Conservation (phyloP, 2,888 invertebrate species). For the Charanyca ferruginea region DNA sequence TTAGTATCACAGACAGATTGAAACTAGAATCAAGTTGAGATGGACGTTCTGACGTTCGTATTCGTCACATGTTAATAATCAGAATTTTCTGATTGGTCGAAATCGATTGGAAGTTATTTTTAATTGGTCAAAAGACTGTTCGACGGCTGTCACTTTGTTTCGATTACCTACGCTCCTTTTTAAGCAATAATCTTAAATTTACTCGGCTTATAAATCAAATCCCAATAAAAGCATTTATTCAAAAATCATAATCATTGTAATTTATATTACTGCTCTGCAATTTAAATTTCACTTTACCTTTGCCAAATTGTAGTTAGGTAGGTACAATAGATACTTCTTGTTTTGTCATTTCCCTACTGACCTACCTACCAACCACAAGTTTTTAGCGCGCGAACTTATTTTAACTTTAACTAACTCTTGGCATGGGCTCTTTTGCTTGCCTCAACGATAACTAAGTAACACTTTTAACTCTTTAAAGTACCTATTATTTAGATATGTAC, state of each 20-base stretch:
- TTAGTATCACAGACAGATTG: slow-evolving; percentile 14
- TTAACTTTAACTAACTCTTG: not conserved
- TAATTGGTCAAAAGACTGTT: slow-evolving; percentile 11
- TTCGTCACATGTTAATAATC: slow-evolving; percentile 19
- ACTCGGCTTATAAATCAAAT: not conserved
- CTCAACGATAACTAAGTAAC: too few relatives aligned
- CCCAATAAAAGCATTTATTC: not conserved
- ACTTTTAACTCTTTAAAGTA: too few relatives aligned
- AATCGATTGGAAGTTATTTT: fast-evolving
- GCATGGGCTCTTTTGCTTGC: too few relatives aligned
- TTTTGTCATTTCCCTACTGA: too few relatives aligned
- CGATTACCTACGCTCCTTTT: slow-evolving; percentile 21
- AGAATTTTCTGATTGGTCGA: slow-evolving; percentile 34
- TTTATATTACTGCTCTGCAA: not conserved
- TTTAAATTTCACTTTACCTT: too few relatives aligned
- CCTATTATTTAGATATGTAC: too few relatives aligned
- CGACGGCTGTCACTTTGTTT: slow-evolving; percentile 15
- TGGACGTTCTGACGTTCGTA: slow-evolving; percentile 37
- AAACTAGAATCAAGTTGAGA: slow-evolving; percentile 7
- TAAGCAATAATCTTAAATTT: slow-evolving; percentile 12
- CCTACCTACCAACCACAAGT: too few relatives aligned
- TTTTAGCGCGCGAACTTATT: slow-evolving; percentile 23
- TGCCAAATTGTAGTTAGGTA: too few relatives aligned
- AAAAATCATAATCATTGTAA: not conserved
- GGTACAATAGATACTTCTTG: too few relatives aligned